Evolutionary conservation across 2,797 vertebrate species (phyloP), one percentile per base, ranked within the genome.

Genomic region (Antrozous pallidus): DNA sequence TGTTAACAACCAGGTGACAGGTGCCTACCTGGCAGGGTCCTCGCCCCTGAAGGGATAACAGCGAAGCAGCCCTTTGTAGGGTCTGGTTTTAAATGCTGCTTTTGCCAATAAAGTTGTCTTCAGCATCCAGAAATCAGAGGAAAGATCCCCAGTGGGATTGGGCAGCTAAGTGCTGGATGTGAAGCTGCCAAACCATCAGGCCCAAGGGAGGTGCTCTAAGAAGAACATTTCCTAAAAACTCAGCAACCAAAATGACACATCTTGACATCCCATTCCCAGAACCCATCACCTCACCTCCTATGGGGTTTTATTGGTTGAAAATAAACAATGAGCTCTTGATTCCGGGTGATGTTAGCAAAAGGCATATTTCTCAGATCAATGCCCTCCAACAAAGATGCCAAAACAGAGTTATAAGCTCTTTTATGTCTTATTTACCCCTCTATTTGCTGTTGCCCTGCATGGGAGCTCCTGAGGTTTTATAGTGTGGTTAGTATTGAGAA

Each of bases 221-320:
- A 78, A 85, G 79, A 80, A 61, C 74, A 61, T 96, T 96, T 96
- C 94, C 95, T 96, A 95, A 96, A 96, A 96, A 61, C 36, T 45
- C 69, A 42, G 77, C 93, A 45, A 94, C 89, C 77, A 82, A 84
- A 94, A 78, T 91, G 94, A 96, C 83, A 89, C 45, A 67, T 83
- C 96, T 93, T 82, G 74, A 94, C 47, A 75, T 90, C 56, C 42
- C 80, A 73, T 97, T 97, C 94, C 95, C 92, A 93, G 95, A 97
- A 96, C 26, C 84, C 81, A 91, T 58, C 91, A 77, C 70, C 56
- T 93, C 84, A 69, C 70, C 87, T 94, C 83, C 87, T 75, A 2
- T 49, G 84, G 89, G 80, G 9, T 82, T 96, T 89, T 79, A 90
- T 49, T 31, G 38, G 45, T 79, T 94, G 90, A 49, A 80, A 65